These are phyloP conservation scores for Alces alces DNA, from an alignment of 2,113 vertebrate species.

Conservation along the genomic window DNA sequence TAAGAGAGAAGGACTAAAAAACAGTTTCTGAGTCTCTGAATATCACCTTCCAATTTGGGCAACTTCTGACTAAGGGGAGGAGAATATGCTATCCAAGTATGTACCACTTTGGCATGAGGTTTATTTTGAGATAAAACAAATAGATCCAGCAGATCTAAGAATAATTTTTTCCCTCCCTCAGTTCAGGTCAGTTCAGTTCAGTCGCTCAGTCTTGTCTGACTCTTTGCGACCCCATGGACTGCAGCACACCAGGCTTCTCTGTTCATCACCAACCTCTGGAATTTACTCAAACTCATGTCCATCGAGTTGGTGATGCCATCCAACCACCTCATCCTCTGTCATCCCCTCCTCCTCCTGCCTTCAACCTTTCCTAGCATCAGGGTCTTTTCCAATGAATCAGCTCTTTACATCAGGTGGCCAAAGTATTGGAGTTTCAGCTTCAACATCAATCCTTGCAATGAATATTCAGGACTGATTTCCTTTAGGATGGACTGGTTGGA, in stretches of 20 bases:
- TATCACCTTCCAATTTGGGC: no score
- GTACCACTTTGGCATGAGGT: background rate
- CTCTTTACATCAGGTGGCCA: background rate
- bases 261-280: accelerated
- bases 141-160: background rate
- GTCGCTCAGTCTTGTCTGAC: background rate
- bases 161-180: background rate
- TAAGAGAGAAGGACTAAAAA: background rate
- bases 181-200: background rate
- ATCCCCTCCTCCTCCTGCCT: background rate
- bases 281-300: background rate
- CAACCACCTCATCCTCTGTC: background rate
- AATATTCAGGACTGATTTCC: background rate
- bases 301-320: background rate
- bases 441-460: background rate
- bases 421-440: background rate
- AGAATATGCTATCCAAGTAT: background rate
- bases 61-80: background rate
- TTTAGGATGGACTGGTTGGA: background rate
- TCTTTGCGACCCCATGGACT: background rate
- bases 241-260: background rate
- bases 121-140: background rate
- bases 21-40: background rate
- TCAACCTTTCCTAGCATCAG: background rate
- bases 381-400: background rate